Conservation (phyloP, 2,113 vertebrate species). For the Cercopithecus mona region DNA sequence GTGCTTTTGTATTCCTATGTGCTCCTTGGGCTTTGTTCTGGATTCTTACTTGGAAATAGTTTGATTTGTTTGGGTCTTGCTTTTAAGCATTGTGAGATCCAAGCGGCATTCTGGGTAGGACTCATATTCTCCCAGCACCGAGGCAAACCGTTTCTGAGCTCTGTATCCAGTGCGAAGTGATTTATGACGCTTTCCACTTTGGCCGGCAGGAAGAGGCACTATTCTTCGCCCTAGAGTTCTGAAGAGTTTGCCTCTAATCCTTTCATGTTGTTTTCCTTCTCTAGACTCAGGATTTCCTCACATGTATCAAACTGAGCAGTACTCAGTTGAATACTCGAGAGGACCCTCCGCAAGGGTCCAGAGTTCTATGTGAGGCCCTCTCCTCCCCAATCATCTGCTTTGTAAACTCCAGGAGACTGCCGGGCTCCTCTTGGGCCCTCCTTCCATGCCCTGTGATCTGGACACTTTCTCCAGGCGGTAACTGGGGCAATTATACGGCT, state of each 20-base stretch:
- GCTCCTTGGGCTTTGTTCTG: background rate
- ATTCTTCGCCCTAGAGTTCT: background rate
- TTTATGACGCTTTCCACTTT: background rate
- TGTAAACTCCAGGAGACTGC: background rate
- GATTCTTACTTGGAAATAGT: background rate
- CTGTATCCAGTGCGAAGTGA: background rate
- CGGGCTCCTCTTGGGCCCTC: background rate
- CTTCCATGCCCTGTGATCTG: background rate
- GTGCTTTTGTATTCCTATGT: background rate
- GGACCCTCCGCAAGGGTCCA: background rate
- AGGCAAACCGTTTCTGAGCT: background rate
- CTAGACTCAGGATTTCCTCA: background rate
- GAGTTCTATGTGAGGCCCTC: no score
- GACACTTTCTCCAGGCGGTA: background rate
- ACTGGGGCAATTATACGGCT: background rate
- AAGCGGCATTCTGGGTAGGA: background rate
- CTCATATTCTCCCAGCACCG: background rate
- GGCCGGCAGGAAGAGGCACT: background rate
- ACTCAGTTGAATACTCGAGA: background rate
- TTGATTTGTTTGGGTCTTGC: background rate
- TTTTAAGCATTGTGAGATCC: background rate
- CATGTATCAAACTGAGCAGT: rapidly evolving
- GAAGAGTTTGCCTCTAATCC: background rate
- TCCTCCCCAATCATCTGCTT: background rate
- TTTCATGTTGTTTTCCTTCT: background rate